phyloP scores from a whole-genome alignment of 2,888 invertebrate species.

The Cephus nigrinus region DNA sequence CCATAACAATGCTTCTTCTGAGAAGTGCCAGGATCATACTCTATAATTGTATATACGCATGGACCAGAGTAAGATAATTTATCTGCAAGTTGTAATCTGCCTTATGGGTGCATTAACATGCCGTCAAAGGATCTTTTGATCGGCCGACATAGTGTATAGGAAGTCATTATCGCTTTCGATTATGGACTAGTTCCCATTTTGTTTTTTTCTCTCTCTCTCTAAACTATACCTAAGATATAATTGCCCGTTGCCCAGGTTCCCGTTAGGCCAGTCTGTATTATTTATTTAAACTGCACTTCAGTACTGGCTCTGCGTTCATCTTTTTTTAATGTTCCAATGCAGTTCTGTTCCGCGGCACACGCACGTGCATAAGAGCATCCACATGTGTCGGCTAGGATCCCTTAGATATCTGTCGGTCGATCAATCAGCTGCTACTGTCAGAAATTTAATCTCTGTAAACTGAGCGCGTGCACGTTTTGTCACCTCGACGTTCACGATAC shows the following conservation, averaged over 20 bases:
- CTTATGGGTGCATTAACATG: too few relatives aligned
- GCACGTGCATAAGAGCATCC: background rate
- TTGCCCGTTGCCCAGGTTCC: background rate
- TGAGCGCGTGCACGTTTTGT: conserved; percentile 16
- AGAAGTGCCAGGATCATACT: too few relatives aligned
- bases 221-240: background rate
- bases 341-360: background rate
- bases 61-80: too few relatives aligned
- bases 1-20: too few relatives aligned
- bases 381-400: background rate
- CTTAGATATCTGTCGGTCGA: conserved; percentile 18
- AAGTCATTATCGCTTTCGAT: too few relatives aligned
- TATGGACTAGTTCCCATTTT: too few relatives aligned
- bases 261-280: background rate
- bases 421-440: conserved; percentile 26
- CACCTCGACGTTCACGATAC: conserved; percentile 8
- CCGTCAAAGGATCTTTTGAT: too few relatives aligned
- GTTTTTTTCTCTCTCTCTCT: too few relatives aligned
- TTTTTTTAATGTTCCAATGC: background rate
- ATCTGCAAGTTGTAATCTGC: too few relatives aligned
- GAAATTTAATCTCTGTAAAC: conserved; percentile 22
- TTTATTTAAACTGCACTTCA: background rate
- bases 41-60: too few relatives aligned
- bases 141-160: too few relatives aligned
- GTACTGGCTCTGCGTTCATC: background rate